These are phyloP conservation scores for Mongoloraphidia duomilia DNA, from an alignment of 2,888 invertebrate species.

Conservation along the genomic window DNA sequence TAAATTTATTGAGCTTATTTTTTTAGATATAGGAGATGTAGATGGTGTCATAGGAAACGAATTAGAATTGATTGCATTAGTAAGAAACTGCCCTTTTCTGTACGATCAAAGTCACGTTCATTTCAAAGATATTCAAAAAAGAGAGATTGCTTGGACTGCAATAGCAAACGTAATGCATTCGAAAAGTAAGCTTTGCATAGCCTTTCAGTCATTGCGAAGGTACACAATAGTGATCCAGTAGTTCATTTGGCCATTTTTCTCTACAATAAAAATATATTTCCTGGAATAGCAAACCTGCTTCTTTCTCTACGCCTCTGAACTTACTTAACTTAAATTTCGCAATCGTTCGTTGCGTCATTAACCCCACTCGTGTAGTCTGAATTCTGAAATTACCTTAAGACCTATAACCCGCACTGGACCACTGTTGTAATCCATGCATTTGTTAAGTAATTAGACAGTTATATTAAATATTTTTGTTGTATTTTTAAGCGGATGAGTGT, in stretches of 20 bases:
- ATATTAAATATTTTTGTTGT: too few relatives aligned
- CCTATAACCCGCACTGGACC: neutral
- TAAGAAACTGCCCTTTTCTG: slow-evolving; percentile 17
- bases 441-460: neutral
- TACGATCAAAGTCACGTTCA: slow-evolving; percentile 15
- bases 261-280: too few relatives aligned
- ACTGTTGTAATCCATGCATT: neutral
- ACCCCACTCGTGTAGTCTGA: too few relatives aligned
- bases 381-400: slow-evolving; percentile 10
- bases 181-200: too few relatives aligned
- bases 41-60: slow-evolving; percentile 18
- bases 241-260: too few relatives aligned
- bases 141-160: slow-evolving; percentile 16
- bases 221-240: too few relatives aligned
- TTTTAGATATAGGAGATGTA: slow-evolving; percentile 15
- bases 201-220: too few relatives aligned
- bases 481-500: slow-evolving; percentile 11
- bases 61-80: slow-evolving; percentile 17
- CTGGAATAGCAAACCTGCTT: neutral
- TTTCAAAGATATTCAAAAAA: slow-evolving; percentile 16
- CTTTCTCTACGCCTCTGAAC: too few relatives aligned
- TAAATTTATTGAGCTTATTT: neutral
- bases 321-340: too few relatives aligned
- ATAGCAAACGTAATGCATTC: slow-evolving; percentile 15
- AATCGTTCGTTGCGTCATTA: too few relatives aligned